Percentiles rank a stretch among this genome's conserved stretches.
phyloP scores from a whole-genome alignment of 2,797 vertebrate species.

The Tadarida brasiliensis region DNA sequence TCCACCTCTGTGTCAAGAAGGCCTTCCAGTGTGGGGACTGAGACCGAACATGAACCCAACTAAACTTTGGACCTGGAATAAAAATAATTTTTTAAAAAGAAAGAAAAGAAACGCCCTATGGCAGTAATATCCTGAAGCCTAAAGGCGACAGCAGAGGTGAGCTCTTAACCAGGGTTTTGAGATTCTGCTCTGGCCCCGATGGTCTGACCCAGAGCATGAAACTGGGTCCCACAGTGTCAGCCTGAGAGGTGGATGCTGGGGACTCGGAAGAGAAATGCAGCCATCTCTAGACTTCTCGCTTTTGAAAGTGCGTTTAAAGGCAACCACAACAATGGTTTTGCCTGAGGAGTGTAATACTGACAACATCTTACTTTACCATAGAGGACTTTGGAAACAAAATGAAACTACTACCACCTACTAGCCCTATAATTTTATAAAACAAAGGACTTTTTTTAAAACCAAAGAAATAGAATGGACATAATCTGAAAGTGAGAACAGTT shows the following conservation, averaged over 20 bases:
- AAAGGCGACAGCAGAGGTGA: background rate
- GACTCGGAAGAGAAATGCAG: background rate
- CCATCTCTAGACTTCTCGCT: background rate
- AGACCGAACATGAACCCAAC: background rate
- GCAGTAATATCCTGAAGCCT: background rate
- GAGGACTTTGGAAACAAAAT: background rate
- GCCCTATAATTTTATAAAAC: background rate
- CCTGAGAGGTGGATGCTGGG: background rate
- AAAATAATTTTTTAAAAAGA: background rate
- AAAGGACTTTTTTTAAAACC: background rate
- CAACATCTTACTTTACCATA: background rate
- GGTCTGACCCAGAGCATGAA: background rate
- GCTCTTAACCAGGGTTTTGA: background rate
- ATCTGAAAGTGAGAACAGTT: background rate
- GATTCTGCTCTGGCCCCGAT: background rate
- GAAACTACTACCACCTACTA: background rate
- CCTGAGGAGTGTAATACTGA: background rate
- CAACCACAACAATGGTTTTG: background rate
- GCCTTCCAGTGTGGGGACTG: background rate
- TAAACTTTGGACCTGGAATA: background rate
- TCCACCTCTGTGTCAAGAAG: background rate
- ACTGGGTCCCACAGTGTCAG: background rate
- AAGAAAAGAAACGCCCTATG: background rate
- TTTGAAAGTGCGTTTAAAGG: background rate
- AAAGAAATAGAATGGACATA: background rate